Evolutionary conservation across 2,888 invertebrate genomes (phyloP).

Genomic region (Scrobipalpa costella): DNA sequence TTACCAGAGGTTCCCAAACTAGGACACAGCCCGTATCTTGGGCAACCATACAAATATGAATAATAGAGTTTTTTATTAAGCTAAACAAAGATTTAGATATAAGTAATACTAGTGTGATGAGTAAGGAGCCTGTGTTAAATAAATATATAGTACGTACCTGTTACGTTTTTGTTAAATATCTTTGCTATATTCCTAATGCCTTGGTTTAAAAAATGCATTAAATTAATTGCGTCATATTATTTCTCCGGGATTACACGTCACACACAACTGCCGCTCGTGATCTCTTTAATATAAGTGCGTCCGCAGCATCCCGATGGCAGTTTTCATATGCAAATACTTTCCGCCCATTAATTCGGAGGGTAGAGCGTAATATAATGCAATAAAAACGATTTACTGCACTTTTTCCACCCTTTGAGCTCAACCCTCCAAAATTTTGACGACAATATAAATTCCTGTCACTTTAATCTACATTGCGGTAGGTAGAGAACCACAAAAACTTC

Average conservation of each 20-base stretch:
- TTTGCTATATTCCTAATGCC: neutral
- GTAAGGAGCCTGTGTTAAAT: too few relatives aligned
- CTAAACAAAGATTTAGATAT: too few relatives aligned
- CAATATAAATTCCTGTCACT: neutral
- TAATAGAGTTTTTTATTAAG: too few relatives aligned
- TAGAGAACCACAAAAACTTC: neutral
- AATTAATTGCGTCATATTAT: neutral
- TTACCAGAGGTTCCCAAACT: too few relatives aligned
- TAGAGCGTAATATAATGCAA: slow-evolving; percentile 64
- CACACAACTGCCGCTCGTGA: slow-evolving; percentile 8
- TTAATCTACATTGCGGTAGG: slow-evolving; percentile 1
- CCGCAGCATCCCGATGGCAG: slow-evolving; percentile 25
- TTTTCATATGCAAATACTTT: slow-evolving; percentile 69
- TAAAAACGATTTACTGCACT: slow-evolving; percentile 75
- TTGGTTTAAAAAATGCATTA: neutral
- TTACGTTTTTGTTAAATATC: neutral
- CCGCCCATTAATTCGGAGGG: slow-evolving; percentile 54
- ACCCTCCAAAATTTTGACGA: neutral
- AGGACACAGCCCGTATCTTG: too few relatives aligned
- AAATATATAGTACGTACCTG: too few relatives aligned
- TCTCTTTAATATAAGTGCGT: slow-evolving; percentile 20
- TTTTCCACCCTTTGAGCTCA: slow-evolving; percentile 53
- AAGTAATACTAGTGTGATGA: too few relatives aligned
- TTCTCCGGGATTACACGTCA: slow-evolving; percentile 1
- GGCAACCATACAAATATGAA: too few relatives aligned